Base-by-base conservation (phyloP, 2,888 invertebrate species). In the Spisula solida region DNA sequence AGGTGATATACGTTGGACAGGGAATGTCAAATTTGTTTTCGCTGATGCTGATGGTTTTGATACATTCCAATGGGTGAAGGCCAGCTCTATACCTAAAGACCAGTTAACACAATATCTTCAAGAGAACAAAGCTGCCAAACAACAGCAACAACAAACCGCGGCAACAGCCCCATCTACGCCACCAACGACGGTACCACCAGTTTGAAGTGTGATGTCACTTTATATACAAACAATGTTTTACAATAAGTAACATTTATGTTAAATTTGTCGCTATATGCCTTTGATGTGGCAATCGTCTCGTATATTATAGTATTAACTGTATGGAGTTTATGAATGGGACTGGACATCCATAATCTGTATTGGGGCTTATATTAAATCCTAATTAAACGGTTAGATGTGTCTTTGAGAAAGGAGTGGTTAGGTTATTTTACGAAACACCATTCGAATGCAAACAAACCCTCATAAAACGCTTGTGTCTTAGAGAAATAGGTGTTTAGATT, bases 31-130 rank as follows among this genome's bases (percentile, higher is more conserved):
- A 60, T 88, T 88, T 66, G 60, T 84, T 4, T 88, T 48, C 18
- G 81, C 84, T 20, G 90, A 90, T 81, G 90, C 86, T 5, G 90
- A 90, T 70, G 86, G 86, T 1, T 88, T 81, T 41, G 90, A 90
- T 20, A 66, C 79, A 34, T 88, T 88, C 34, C 90, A 90, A 78
- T 90, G 90, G 90, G 66, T 88, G 20, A 89, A 89, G 48, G 82
- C 80, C 80, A 85, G 79, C 51, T 29, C 79, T 16, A 34, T 85
- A 16, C 79, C 78, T 12, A 41, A 29, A 0, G 31, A 55, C 12
- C 85, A 85, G 47, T n/a, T 85, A 25, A 51, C 55, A 14, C 79
- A 78, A 78, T 34, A 79, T 14, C 34, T 78, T 25, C 85, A 85
- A 29, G 70, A 84, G 10, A 16, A 47, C 16, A 41, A 75, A 12